phyloP scores from a whole-genome alignment of 2,113 vertebrate genomes.

The Corythaixoides concolor region DNA sequence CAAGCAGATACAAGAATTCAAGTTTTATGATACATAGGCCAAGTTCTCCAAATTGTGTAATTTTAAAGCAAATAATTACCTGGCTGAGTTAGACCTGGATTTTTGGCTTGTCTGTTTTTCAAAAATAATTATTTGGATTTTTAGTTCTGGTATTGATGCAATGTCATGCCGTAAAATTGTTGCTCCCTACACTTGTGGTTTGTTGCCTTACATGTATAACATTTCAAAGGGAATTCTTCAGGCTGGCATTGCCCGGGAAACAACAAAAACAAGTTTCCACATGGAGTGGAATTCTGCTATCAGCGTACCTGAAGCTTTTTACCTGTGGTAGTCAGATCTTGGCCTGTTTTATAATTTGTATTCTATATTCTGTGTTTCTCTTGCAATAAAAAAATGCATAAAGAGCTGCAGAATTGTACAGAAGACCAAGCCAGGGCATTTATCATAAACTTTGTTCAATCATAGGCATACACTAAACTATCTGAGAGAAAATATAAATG shows the following conservation, averaged over 20 bases:
- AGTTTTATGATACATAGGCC: rapidly evolving
- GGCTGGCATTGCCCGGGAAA: background rate
- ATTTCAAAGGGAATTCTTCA: background rate
- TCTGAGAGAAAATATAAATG: background rate
- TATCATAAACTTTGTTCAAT: background rate
- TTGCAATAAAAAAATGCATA: background rate
- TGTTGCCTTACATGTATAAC: background rate
- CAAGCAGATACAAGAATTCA: background rate
- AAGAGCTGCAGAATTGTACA: background rate
- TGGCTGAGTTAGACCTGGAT: background rate
- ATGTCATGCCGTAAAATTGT: background rate
- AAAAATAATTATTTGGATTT: background rate
- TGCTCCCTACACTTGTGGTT: background rate
- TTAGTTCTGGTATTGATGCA: background rate
- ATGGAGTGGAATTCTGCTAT: rapidly evolving
- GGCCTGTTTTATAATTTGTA: background rate
- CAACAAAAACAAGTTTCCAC: background rate
- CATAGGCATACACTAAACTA: background rate
- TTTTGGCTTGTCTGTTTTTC: background rate
- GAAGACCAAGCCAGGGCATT: background rate
- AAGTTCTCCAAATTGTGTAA: background rate
- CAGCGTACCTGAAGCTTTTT: background rate
- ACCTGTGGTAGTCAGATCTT: background rate
- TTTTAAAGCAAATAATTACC: background rate
- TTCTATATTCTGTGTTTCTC: background rate